Evolutionary conservation across 2,797 vertebrate species (phyloP), one percentile per base, ranked within the genome.

Genomic region (Yasuhikotakia modesta): DNA sequence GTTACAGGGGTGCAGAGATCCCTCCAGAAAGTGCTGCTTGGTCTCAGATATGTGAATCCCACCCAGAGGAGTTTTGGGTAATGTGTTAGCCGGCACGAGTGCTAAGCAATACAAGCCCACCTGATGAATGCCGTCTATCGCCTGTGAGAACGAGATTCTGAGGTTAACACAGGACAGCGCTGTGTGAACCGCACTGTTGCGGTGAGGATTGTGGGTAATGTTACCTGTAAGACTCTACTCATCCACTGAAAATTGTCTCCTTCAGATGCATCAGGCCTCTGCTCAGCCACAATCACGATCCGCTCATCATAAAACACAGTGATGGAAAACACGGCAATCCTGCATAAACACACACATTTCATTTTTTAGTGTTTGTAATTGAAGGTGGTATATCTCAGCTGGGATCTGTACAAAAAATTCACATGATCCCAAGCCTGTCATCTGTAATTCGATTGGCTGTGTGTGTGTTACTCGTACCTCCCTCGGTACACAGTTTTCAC

Each of bases 241-340:
- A 99, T 99, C 97, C 97, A 99, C 91, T 98, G 97, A 87, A 99
- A 99, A 72, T 96, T 98, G 88, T 99, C 97, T 85, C 98, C 97
- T 85, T 99, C 97, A 0, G 95, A 97, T 0, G 96, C 97, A 0
- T 99, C 97, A 0, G 97, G 97, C 39, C 97, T 92, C 91, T 99
- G 97, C 86, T 99, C 97, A 0, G 97, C 97, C 74, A 99, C 96
- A 66, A 99, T 94, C 88, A 99, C 96, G 4, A 99, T 96, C 87
- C 97, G 91, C 93, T 99, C 97, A 3, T 99, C 97, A 2, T 98
- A 99, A 88, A 99, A 98, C 79, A 99, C 96, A 0, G 95, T 96
- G 67, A 98, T 95, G 0, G 97, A 98, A 91, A 99, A 99, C 84
- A 99, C 97, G 0, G 97, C 96, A 21, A 99, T 98, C 93, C 97